Percentiles rank a stretch among this genome's conserved stretches.
phyloP scores from a whole-genome alignment of 2,888 invertebrate species.

The Brachyopa scutellaris region DNA sequence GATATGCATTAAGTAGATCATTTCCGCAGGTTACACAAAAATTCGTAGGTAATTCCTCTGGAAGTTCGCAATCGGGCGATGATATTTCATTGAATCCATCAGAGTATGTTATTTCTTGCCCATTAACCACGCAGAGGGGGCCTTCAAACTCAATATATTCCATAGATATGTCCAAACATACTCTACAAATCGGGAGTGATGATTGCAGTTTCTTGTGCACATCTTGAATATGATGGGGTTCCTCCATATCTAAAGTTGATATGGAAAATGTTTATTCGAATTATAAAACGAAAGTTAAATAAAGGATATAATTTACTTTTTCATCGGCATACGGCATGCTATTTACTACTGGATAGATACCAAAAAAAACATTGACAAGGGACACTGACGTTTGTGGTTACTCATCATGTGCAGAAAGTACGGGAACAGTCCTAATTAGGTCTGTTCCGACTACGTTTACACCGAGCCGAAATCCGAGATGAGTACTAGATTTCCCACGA shows the following conservation, averaged over 20 bases:
- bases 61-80: neutral
- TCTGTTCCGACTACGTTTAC: too few species aligned
- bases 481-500: too few species aligned
- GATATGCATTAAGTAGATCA: slow-evolving; percentile 50
- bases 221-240: neutral
- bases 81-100: slow-evolving; percentile 45
- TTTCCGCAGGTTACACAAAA: slow-evolving; percentile 52
- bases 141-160: slow-evolving; percentile 60
- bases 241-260: too few species aligned
- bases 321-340: too few species aligned
- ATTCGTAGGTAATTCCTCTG: slow-evolving; percentile 6
- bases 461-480: too few species aligned
- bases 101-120: slow-evolving; percentile 42
- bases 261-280: too few species aligned
- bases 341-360: too few species aligned
- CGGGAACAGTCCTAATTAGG: too few species aligned
- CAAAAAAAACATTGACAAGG: neutral
- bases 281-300: too few species aligned
- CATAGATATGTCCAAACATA: slow-evolving; percentile 50
- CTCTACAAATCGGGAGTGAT: slow-evolving; percentile 50
- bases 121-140: slow-evolving; percentile 39
- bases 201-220: slow-evolving; percentile 29
- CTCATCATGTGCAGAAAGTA: too few species aligned
- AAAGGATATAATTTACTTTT: neutral
- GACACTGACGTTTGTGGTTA: neutral